phyloP scores from a whole-genome alignment of 2,113 vertebrate genomes.

The Arizona elegans region DNA sequence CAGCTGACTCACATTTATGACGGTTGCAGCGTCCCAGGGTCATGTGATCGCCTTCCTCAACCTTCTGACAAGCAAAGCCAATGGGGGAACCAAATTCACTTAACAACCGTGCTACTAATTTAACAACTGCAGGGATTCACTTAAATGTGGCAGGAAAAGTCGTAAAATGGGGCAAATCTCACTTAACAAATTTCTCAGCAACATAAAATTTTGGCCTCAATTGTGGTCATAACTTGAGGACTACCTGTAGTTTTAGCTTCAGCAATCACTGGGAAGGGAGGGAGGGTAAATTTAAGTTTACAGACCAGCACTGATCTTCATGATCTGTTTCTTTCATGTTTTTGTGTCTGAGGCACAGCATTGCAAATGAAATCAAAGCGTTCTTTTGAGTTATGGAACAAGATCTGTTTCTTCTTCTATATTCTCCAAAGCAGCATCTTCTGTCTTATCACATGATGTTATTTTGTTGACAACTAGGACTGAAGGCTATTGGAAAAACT shows the following conservation, averaged over 20 bases:
- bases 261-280: background rate
- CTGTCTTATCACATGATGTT: background rate
- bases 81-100: no score
- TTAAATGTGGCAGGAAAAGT: no score
- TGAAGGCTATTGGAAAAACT: background rate
- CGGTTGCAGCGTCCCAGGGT: no score
- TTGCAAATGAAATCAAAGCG: background rate
- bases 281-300: background rate
- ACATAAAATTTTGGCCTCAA: no score
- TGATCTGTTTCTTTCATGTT: background rate
- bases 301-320: background rate
- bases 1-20: no score
- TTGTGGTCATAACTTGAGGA: no score
- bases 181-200: no score
- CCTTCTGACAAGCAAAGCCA: no score
- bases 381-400: background rate
- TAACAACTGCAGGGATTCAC: no score
- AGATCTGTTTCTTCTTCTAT: background rate
- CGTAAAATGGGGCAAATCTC: no score
- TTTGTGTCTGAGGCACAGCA: background rate
- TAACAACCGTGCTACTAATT: no score
- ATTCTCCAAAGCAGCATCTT: background rate
- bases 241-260: background rate
- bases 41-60: no score
- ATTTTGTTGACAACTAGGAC: background rate